Conservation (phyloP, 2,113 vertebrate genomes). For the Pterocles orientalis region DNA sequence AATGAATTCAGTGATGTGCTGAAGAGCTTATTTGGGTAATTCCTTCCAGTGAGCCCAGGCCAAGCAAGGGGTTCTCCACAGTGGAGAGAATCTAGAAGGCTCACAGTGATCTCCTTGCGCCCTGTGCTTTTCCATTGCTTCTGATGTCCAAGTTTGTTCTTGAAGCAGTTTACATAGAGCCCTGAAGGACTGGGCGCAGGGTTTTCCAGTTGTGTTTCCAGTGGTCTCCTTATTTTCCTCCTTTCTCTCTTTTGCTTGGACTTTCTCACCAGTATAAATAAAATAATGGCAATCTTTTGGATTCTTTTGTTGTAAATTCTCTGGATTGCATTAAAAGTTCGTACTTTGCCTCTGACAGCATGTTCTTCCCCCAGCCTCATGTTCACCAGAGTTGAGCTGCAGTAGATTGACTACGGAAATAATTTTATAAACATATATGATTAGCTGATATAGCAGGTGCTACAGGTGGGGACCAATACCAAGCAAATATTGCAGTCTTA, state of each 20-base stretch:
- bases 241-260: background rate
- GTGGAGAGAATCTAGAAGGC: rapidly evolving
- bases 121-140: rapidly evolving
- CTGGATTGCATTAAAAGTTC: background rate
- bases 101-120: rapidly evolving
- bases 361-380: background rate
- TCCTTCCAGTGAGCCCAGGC: background rate
- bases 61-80: background rate
- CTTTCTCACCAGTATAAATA: background rate
- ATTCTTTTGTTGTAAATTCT: background rate
- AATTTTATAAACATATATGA: background rate
- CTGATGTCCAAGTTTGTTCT: background rate
- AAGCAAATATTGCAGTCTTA: background rate
- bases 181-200: background rate
- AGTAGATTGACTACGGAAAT: background rate
- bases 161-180: background rate
- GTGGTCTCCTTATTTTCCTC: background rate
- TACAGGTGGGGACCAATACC: background rate
- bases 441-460: background rate
- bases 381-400: background rate
- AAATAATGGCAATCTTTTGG: background rate
- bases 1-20: background rate
- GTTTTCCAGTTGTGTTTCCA: background rate
- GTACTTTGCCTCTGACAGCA: background rate
- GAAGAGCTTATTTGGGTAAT: background rate